Conservation (phyloP, 2,797 vertebrate species). For the Lepilemur septentrionalis region DNA sequence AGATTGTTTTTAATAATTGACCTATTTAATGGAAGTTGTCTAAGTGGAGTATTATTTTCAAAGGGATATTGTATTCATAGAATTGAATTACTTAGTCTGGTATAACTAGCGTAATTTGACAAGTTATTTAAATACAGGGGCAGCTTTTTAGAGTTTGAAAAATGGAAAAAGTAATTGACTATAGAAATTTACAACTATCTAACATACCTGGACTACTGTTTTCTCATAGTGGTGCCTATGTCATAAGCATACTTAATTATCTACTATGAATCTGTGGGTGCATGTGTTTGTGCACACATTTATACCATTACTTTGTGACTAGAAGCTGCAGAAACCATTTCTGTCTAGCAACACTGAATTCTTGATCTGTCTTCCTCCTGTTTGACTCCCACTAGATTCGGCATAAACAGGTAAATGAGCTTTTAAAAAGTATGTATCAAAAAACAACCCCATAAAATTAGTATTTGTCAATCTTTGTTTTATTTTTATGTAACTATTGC, state of each 20-base stretch:
- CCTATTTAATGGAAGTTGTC: slow-evolving; percentile 11
- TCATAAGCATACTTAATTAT: neutral
- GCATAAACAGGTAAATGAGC: neutral
- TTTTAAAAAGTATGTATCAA: neutral
- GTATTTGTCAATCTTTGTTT: neutral
- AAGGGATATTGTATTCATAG: neutral
- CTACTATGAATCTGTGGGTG: neutral
- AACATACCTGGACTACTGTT: neutral
- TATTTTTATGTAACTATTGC: neutral
- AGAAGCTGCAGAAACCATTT: neutral
- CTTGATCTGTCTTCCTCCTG: neutral
- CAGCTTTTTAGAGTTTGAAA: slow-evolving; percentile 19
- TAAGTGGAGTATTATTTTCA: neutral
- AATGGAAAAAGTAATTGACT: neutral
- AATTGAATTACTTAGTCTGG: slow-evolving; percentile 25
- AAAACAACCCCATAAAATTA: neutral
- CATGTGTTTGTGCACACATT: rapidly evolving
- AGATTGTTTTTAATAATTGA: neutral
- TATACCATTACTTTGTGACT: neutral
- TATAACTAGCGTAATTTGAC: neutral
- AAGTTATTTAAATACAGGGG: neutral
- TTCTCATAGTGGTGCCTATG: neutral
- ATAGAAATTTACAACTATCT: neutral
- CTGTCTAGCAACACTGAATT: neutral
- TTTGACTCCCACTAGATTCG: neutral